phyloP scores from a whole-genome alignment of 1,140 invertebrate genomes.

The Littorina saxatilis region DNA sequence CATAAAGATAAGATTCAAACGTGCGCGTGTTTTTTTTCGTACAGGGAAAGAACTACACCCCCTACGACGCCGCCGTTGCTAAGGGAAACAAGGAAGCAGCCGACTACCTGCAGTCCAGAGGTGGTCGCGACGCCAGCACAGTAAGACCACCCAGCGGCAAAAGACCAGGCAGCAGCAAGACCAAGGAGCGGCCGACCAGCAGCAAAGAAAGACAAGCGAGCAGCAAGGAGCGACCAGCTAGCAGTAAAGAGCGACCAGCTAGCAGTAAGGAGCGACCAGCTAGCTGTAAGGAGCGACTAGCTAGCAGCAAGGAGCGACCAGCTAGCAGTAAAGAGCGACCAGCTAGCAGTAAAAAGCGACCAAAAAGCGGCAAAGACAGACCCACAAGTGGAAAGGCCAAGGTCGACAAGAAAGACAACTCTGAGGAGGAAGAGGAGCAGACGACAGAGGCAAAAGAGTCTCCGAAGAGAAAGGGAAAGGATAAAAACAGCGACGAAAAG shows the following conservation, averaged over 20 bases:
- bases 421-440: slow-evolving; percentile 41
- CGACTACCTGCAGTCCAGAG: slow-evolving; percentile 94
- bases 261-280: too few species aligned
- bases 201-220: too few species aligned
- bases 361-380: slow-evolving; percentile 43
- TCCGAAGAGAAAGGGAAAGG: background rate
- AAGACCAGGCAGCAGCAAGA: background rate
- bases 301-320: too few species aligned
- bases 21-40: background rate
- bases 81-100: slow-evolving; percentile 91
- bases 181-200: background rate
- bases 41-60: slow-evolving; percentile 81
- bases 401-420: slow-evolving; percentile 10
- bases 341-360: slow-evolving; percentile 30
- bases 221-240: slow-evolving; percentile 41
- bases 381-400: slow-evolving; percentile 48
- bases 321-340: slow-evolving; percentile 46
- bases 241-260: slow-evolving; percentile 49
- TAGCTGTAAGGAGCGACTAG: too few species aligned
- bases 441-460: slow-evolving; percentile 58
- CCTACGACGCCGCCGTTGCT: slow-evolving; percentile 91
- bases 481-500: background rate
- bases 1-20: background rate
- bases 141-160: background rate
- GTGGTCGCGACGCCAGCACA: slow-evolving; percentile 77